Conservation (phyloP, 2,797 vertebrate genomes). For the Sardinella longiceps region DNA sequence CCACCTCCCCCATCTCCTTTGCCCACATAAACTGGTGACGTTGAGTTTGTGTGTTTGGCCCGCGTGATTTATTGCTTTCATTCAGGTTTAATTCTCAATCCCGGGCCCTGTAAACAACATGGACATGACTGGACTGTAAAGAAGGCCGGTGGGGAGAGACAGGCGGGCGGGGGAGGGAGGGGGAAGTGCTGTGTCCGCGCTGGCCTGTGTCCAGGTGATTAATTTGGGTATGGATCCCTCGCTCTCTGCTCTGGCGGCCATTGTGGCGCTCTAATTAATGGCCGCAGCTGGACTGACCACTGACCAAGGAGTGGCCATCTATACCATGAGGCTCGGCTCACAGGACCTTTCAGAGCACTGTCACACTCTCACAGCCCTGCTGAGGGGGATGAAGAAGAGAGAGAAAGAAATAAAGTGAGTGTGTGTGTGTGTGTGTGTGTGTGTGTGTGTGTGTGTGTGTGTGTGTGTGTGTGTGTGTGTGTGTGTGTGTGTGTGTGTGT, state of each 20-base stretch:
- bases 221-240: conserved; percentile 76
- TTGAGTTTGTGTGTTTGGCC: conserved; percentile 69
- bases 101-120: conserved; percentile 77
- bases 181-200: conserved; percentile 58
- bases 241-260: conserved; percentile 63
- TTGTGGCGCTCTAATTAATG: conserved; percentile 79
- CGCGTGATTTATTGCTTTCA: conserved; percentile 78
- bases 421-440: not conserved
- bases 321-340: conserved; percentile 52
- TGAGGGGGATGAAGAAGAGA: not conserved
- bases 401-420: not conserved
- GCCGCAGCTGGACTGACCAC: conserved; percentile 60
- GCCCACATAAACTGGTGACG: conserved; percentile 71
- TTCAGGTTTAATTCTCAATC: conserved; percentile 81
- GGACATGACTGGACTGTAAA: conserved; percentile 79
- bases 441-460: not conserved
- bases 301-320: conserved; percentile 65
- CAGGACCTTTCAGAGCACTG: conserved; percentile 39
- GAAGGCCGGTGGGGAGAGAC: not conserved
- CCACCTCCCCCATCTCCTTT: conserved; percentile 61
- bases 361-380: not conserved
- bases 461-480: not conserved
- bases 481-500: too few species aligned
- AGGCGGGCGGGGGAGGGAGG: conserved; percentile 33
- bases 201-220: conserved; percentile 71